These are phyloP conservation scores for Hystrix cristata DNA, from an alignment of 2,113 vertebrate genomes.

Conservation along the genomic window DNA sequence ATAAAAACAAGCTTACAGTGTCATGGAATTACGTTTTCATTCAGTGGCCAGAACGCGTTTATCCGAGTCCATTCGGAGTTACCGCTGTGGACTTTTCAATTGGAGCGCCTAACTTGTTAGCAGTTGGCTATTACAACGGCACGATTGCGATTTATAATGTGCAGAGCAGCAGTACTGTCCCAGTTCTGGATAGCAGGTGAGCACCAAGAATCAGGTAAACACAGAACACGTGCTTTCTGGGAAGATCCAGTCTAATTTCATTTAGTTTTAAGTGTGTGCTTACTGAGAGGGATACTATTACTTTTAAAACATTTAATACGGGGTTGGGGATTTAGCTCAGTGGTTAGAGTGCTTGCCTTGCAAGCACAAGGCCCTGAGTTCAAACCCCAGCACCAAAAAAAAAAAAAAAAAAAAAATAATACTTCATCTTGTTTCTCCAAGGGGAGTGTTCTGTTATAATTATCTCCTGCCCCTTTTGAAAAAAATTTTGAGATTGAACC, in stretches of 20 bases:
- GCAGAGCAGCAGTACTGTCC: constrained; percentile 7
- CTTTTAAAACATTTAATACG: constrained; percentile 36
- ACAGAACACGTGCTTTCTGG: background rate
- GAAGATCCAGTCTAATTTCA: background rate
- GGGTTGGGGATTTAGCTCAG: too few relatives aligned
- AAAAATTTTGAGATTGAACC: background rate
- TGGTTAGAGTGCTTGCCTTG: too few relatives aligned
- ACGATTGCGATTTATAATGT: constrained; percentile 89
- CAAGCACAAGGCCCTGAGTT: too few relatives aligned
- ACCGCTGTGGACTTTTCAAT: constrained; percentile 94
- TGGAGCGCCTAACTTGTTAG: constrained; percentile 88
- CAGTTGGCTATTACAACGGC: constrained; percentile 91
- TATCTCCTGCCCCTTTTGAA: background rate
- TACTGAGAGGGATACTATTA: constrained; percentile 1
- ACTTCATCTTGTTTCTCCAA: background rate
- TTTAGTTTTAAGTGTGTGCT: background rate
- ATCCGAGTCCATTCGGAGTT: constrained; percentile 89
- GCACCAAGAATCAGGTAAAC: background rate
- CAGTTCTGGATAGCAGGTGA: constrained; percentile 90
- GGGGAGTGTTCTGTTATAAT: background rate
- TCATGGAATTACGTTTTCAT: background rate
- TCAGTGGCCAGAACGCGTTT: constrained; percentile 95
- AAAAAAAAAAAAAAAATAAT: background rate
- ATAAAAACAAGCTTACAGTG: background rate
- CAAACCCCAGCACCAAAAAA: too few relatives aligned